Base-by-base conservation (phyloP, 1,140 invertebrate species). In the Danaus plexippus region DNA sequence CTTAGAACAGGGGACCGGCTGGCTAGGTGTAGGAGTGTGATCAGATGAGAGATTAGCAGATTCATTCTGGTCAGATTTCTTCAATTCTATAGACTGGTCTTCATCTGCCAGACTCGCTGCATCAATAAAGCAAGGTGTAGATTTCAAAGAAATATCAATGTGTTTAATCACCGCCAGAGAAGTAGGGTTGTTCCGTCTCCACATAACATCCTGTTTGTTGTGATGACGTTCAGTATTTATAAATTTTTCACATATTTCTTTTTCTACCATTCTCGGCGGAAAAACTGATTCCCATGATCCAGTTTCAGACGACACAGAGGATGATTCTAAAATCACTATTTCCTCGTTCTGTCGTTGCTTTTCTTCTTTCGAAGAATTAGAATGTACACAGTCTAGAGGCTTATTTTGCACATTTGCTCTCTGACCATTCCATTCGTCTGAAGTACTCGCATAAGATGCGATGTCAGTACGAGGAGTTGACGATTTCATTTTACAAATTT, bases 21-120 rank as follows among this genome's bases (percentile, higher is more conserved):
- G 61, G 62, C 74, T 81, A 18, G 71, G 67, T 22, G 57, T 54
- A 22, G 71, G 67, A 57, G 71, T 44, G 11, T 51, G 22, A 8
- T 63, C 45, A 10, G 41, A 11, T 44, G 58, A 54, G 40, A 52
- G 15, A 44, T 50, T 54, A 11, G 42, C 15, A 32, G 42, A 41
- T 11, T 57, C 11, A 11, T 45, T 8, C 54, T 47, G 50, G 46
- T 48, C 44, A 22, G 43, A 48, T 52, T 57, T 12, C 46, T 18
- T 50, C 43, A 42, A 42, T 54, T 52, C 22, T 15, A 52, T n/a
- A 13, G 47, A 47, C 49, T 91, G 89, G 44, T 86, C 79, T 72
- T 94, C 92, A 68, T 94, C 92, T 9, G 89, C 89, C 22, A 94
- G 78, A 66, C 89, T 91, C 1, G 92, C 91, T 18, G 93, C 93